phyloP scores from a whole-genome alignment of 2,797 vertebrate genomes.

The Presbytis comata region DNA sequence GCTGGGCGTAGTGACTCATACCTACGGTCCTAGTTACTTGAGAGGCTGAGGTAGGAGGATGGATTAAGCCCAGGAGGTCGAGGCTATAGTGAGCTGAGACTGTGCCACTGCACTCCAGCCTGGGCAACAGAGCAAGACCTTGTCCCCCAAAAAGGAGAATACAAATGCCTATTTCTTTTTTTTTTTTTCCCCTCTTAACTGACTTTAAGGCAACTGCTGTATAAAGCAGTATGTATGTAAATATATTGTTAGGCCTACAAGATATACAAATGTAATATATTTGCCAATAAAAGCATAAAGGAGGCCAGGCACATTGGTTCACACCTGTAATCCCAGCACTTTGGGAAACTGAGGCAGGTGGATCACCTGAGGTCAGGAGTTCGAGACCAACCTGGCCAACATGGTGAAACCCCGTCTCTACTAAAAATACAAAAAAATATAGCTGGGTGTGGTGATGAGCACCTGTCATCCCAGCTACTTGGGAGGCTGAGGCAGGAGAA shows the following conservation, averaged over 20 bases:
- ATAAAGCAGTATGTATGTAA: neutral
- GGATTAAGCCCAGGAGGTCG: neutral
- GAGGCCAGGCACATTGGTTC: too few relatives aligned
- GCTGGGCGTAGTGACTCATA: fast-evolving
- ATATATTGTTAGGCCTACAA: neutral
- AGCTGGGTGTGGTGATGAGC: too few relatives aligned
- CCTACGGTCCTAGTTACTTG: neutral
- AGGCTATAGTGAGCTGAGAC: neutral
- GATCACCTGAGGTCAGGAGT: neutral
- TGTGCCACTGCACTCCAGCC: neutral
- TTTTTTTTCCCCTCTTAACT: neutral
- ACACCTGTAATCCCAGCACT: neutral
- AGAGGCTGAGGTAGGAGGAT: neutral
- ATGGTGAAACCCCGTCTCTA: neutral
- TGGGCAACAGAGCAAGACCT: neutral
- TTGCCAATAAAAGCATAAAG: neutral
- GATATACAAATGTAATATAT: neutral
- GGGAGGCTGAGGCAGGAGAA: neutral
- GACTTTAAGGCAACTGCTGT: neutral
- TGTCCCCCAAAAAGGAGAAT: neutral
- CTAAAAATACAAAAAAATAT: neutral
- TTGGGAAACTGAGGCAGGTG: neutral
- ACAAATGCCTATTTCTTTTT: neutral
- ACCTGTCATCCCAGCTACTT: neutral
- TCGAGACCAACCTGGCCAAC: neutral